phyloP scores from a whole-genome alignment of 2,113 vertebrate species.

The Sylvietta virens region DNA sequence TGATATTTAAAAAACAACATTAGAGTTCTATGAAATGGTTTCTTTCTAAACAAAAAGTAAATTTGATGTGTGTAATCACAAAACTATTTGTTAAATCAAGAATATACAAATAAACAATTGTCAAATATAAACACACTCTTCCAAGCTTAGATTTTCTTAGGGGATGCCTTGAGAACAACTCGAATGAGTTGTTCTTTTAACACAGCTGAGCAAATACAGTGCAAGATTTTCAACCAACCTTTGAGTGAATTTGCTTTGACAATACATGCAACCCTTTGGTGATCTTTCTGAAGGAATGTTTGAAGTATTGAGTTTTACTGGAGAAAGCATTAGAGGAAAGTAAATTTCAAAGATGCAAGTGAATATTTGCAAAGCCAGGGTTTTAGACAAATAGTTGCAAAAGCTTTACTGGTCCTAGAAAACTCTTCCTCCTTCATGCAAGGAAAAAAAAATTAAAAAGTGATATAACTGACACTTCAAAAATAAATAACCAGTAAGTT shows the following conservation, averaged over 20 bases:
- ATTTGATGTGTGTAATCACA: not conserved
- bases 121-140: not conserved
- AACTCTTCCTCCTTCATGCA: not conserved
- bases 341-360: constrained; percentile 25
- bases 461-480: not conserved
- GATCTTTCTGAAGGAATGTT: not conserved
- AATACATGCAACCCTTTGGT: not conserved
- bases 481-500: not conserved
- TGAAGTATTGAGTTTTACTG: constrained; percentile 27
- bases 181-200: constrained; percentile 18
- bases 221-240: not conserved
- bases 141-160: not conserved
- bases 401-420: not conserved
- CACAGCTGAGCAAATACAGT: constrained; percentile 5
- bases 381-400: not conserved
- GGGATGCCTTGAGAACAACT: not conserved
- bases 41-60: not conserved
- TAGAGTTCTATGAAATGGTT: not conserved
- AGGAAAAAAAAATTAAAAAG: not conserved
- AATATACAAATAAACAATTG: not conserved
- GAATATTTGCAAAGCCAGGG: not conserved
- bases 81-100: not conserved
- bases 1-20: not conserved
- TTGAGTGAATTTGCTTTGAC: constrained; percentile 35
- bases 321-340: not conserved